Base-by-base conservation (phyloP, 2,113 vertebrate genomes). In the Hymenochirus boettgeri region DNA sequence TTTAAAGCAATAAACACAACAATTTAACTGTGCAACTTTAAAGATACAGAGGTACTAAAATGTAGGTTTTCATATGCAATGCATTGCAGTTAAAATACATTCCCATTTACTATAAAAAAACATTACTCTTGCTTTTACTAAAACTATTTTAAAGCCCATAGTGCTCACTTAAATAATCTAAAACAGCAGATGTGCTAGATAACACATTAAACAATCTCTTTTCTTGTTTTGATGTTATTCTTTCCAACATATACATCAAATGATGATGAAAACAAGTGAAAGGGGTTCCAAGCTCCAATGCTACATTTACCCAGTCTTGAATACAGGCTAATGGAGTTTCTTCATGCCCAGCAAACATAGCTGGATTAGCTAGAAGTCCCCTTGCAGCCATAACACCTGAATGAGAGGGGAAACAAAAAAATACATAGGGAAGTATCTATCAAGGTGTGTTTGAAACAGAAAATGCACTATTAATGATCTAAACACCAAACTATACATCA, bases 201-300 rank as follows among this genome's bases (percentile, higher is more conserved):
- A 99, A 82, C 73, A 88, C 85, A 59, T 99, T 98, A 72, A 99
- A 98, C 45, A 92, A 71, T 67, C 83, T 96, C 65, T 93, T 93
- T 77, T 99, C 96, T 29, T 95, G 92, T 72, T 89, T 94, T 53
- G 96, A 97, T 70, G 87, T 95, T 72, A 98, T 87, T 22, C 85
- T 91, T 77, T 99, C 96, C 82, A 99, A 82, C 96, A 99, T 99
- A 83, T 97, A 97, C 73, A 95, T 96, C 46, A 99, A 89, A 76
- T 99, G 96, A 35, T 98, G 94, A 77, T 99, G 96, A 74, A 99
- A 96, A 75, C 94, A 97, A 0, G 89, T 90, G 70, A 93, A 99
- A 3, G 94, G 91, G 35, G 94, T 97, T 61, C 96, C 96, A 1
- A 92, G 93, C 56, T 94, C 87, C 57, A 94, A 65, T 56, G 96